Percentiles rank a stretch among this genome's conserved stretches.
phyloP scores from a whole-genome alignment of 2,113 vertebrate species.

The Bubalus kerabau region DNA sequence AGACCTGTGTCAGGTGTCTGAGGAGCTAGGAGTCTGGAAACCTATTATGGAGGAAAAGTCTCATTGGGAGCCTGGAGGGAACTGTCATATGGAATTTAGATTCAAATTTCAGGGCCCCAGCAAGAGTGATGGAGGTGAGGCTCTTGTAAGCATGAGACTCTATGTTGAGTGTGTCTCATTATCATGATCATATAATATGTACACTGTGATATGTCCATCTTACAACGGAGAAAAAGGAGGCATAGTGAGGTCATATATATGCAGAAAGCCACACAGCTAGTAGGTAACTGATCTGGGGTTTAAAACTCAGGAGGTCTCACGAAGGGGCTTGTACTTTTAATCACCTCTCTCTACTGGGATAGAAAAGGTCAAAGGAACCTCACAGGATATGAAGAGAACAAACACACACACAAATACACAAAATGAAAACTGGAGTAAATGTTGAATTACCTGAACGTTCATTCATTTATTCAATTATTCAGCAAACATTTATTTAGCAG shows the following conservation, averaged over 20 bases:
- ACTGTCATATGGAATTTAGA: neutral
- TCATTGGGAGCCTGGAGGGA: neutral
- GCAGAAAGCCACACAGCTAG: neutral
- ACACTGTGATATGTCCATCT: neutral
- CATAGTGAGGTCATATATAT: neutral
- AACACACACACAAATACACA: neutral
- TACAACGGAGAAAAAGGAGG: neutral
- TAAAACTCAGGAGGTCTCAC: neutral
- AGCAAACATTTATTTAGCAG: neutral
- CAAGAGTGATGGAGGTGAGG: neutral
- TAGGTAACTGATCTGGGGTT: neutral
- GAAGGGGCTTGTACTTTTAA: neutral
- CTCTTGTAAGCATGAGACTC: neutral
- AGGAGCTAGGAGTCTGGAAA: neutral
- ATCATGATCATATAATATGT: neutral
- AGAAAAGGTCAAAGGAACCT: neutral
- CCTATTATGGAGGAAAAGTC: neutral
- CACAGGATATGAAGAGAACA: neutral
- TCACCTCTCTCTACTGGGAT: neutral
- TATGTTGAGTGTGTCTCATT: neutral
- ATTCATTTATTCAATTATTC: neutral
- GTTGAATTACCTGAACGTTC: neutral
- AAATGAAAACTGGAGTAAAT: neutral
- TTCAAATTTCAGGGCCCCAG: neutral
- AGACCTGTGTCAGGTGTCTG: neutral